Percentiles rank a stretch among this genome's conserved stretches.
Evolutionary conservation across 2,113 vertebrate species (phyloP).

Genomic region (Lonchura striata): DNA sequence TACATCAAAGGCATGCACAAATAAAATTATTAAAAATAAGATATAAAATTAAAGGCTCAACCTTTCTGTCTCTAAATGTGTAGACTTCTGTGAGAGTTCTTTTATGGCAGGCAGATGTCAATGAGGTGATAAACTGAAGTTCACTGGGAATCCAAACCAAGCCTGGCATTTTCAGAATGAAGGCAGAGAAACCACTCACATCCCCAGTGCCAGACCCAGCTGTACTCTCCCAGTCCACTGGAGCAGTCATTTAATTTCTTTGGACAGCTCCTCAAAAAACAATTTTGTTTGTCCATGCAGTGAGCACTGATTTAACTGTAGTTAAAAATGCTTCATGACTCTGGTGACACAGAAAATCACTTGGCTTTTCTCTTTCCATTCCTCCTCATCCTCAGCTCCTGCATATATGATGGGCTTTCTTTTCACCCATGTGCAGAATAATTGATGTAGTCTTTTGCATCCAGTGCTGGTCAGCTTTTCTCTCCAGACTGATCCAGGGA

Average conservation of each 20-base stretch:
- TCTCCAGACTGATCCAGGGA: background rate
- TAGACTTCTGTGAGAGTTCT: background rate
- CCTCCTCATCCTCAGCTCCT: background rate
- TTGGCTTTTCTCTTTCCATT: background rate
- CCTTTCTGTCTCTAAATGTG: background rate
- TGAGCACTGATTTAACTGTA: background rate
- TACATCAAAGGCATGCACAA: background rate
- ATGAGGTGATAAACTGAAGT: background rate
- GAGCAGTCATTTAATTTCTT: background rate
- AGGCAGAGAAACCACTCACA: background rate
- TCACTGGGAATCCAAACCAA: background rate
- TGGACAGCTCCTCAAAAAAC: background rate
- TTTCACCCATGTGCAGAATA: background rate
- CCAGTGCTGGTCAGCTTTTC: background rate
- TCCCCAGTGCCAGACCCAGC: background rate
- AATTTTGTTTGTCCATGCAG: background rate
- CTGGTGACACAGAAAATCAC: fast-evolving
- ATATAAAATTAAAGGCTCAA: background rate
- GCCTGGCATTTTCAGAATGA: background rate
- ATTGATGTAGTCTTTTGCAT: background rate
- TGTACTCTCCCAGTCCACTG: background rate
- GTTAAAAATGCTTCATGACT: background rate
- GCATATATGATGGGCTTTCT: background rate
- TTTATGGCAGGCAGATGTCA: background rate
- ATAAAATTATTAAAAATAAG: background rate